Conservation (phyloP, 2,888 invertebrate species). For the Watsonalla cultraria region DNA sequence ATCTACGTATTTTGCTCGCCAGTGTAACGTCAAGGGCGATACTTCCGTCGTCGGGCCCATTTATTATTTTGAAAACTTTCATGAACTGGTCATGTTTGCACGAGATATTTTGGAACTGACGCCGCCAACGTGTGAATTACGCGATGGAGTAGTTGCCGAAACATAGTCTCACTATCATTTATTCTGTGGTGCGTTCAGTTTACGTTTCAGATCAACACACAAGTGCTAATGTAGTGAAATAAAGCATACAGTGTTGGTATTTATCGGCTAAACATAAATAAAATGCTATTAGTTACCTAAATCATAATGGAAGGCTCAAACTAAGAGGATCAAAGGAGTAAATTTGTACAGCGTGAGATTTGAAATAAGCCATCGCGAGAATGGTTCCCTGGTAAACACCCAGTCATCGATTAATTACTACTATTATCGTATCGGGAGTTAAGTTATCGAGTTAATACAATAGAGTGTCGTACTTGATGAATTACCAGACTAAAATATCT, state of each 20-base stretch:
- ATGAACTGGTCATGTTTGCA: constrained; percentile 44
- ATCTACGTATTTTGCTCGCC: constrained; percentile 36
- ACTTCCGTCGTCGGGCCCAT: constrained; percentile 54
- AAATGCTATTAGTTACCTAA: background rate
- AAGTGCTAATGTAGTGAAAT: constrained; percentile 61
- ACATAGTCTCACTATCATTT: constrained; percentile 52
- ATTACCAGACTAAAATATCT: too few relatives aligned
- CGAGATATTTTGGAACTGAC: constrained; percentile 59
- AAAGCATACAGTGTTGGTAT: constrained; percentile 31
- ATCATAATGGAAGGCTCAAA: background rate
- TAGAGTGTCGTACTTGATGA: too few relatives aligned
- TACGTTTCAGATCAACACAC: constrained; percentile 54
- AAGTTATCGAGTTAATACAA: too few relatives aligned
- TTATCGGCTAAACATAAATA: constrained; percentile 15
- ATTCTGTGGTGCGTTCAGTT: constrained; percentile 49
- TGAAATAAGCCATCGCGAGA: too few relatives aligned
- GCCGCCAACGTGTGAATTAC: constrained; percentile 50
- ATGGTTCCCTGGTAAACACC: too few relatives aligned
- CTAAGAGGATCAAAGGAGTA: background rate
- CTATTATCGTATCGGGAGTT: too few relatives aligned
- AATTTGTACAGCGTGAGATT: too few relatives aligned
- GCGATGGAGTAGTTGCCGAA: constrained; percentile 42
- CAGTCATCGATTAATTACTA: too few relatives aligned
- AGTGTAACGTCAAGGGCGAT: constrained; percentile 49
- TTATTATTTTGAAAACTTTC: constrained; percentile 64